A percentile compares a stretch with the other conserved stretches of the same genome.
Evolutionary conservation across 2,113 vertebrate genomes (phyloP).

Genomic region (Romanogobio albipinnatus): DNA sequence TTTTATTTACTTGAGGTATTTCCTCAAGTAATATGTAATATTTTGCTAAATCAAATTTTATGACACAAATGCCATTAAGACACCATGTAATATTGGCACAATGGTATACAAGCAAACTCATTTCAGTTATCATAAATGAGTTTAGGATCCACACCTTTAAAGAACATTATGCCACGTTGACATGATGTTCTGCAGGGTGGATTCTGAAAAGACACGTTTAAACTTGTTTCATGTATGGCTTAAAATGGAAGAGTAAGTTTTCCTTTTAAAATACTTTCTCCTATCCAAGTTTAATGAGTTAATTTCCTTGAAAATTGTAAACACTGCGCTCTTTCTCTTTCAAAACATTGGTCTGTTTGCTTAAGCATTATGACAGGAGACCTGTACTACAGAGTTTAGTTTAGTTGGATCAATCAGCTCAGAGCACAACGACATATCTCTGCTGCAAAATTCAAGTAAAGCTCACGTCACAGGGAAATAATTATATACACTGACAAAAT

Average conservation of each 20-base stretch:
- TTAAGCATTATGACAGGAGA: neutral
- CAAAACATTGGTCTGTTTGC: neutral
- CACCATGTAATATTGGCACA: neutral
- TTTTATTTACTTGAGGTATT: neutral
- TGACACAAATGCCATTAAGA: neutral
- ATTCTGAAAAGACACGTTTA: slow-evolving; percentile 16
- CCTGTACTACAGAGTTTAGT: neutral
- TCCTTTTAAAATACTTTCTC: neutral
- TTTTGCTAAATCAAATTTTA: too few relatives aligned
- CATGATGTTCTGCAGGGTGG: slow-evolving; percentile 2
- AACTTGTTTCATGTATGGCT: neutral
- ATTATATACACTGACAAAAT: neutral
- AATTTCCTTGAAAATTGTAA: neutral
- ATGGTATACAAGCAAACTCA: neutral
- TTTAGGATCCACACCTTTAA: neutral
- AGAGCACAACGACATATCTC: neutral
- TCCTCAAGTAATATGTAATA: neutral
- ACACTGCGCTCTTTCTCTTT: neutral
- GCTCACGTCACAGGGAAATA: neutral
- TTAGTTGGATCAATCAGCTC: neutral
- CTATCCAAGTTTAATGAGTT: neutral
- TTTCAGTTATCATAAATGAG: neutral
- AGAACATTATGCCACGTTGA: neutral
- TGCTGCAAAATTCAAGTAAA: neutral
- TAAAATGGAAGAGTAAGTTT: neutral